A percentile compares a stretch with the other conserved stretches of the same genome.
phyloP scores from a whole-genome alignment of 2,888 invertebrate species.

The Dryobotodes eremita region DNA sequence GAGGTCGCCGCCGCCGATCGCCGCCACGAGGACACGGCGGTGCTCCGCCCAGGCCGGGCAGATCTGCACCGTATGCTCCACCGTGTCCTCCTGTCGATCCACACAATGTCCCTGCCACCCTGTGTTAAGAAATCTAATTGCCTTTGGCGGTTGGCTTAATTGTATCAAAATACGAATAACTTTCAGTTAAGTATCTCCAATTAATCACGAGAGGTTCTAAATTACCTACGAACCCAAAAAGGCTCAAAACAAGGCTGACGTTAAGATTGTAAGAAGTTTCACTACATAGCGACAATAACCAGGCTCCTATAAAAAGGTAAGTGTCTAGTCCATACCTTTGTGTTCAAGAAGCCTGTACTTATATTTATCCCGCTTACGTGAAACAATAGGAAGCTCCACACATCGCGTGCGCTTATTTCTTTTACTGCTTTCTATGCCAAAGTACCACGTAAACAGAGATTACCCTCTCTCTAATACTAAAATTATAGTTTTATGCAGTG shows the following conservation, averaged over 20 bases:
- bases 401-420: constrained; percentile 40
- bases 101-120: no score
- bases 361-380: not conserved
- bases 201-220: not conserved
- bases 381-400: constrained; percentile 42
- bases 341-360: constrained; percentile 21
- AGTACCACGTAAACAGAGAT: constrained; percentile 3
- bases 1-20: no score
- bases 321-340: constrained; percentile 30
- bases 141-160: not conserved
- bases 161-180: not conserved
- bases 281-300: constrained; percentile 2
- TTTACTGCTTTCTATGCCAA: constrained; percentile 29
- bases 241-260: not conserved
- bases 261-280: not conserved
- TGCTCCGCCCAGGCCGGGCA: no score
- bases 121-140: no score
- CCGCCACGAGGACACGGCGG: no score
- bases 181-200: not conserved
- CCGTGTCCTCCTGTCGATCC: no score
- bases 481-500: constrained; percentile 3
- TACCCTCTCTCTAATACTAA: constrained; percentile 10
- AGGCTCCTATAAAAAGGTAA: constrained; percentile 27
- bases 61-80: no score
- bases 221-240: no score